Evolutionary conservation across 2,888 invertebrate genomes (phyloP), one percentile per base, ranked within the genome.

Genomic region (Sympetrum striolatum): DNA sequence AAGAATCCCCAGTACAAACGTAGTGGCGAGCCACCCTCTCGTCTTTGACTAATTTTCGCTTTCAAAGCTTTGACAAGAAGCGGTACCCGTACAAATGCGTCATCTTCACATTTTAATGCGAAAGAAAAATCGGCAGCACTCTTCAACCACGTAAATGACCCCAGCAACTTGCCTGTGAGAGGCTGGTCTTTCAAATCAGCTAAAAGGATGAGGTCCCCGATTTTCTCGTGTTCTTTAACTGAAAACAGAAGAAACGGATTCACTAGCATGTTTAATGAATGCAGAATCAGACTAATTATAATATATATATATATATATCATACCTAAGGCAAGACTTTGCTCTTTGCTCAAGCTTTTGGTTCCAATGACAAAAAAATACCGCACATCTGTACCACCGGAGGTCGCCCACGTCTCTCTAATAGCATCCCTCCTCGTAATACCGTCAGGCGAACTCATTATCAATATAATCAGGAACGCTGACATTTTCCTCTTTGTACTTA

Each of bases 1-100:
- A 99, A 98, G 93, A 98, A 99, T 0, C 99, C 99, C 99, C 99
- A 99, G 93, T 99, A 99, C 0, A 98, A 93, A 91, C 94, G 94
- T 92, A 93, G 91, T 94, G 94, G 22, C 93, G 94, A 6, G 94
- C 94, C 91, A 94, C 93, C 53, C 92, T 92, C 31, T 25, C 12
- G 31, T 53, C 53, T 53, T 31, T 0, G 73, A 22, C 31, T 73
- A 81, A 93, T 92, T 22, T 35, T 37, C n/a, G 35, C 64, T 58
- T 96, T 95, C 3, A 98, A 94, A 92, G 98, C 97, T 91, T 95
- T 95, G 12, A 97, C 93, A 80, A 99, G 94, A 91, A 95, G 94
- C 93, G 97, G 96, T 80, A 98, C 93, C 92, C 97, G 95, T 0
- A 98, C 97, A 94, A 98, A 99, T 0, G 98, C 97, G 93, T 99